These are phyloP conservation scores for Pseudopleuronectes americanus DNA, from an alignment of 2,797 vertebrate species.

Conservation along the genomic window DNA sequence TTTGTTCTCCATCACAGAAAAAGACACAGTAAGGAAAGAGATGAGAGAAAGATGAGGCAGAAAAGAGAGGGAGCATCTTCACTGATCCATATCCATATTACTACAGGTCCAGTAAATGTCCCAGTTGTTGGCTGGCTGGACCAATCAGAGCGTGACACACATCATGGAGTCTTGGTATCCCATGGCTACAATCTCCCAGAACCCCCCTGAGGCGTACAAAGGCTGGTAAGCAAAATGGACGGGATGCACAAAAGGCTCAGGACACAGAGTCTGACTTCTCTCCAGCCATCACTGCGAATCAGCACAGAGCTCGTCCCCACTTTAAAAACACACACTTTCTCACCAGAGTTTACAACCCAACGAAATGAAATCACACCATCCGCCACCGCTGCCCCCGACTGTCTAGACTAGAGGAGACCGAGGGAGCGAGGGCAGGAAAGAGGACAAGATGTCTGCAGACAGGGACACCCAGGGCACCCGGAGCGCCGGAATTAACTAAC, in stretches of 20 bases:
- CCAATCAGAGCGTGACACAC: slow-evolving; percentile 70
- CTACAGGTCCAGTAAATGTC: slow-evolving; percentile 45
- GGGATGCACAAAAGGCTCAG: slow-evolving; percentile 25
- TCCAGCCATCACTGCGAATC: slow-evolving; percentile 7
- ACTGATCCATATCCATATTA: slow-evolving; percentile 67
- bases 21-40: not conserved
- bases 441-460: slow-evolving; percentile 46
- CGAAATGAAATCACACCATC: slow-evolving; percentile 54
- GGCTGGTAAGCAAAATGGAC: slow-evolving; percentile 59
- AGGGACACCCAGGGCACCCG: slow-evolving; percentile 49
- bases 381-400: slow-evolving; percentile 15
- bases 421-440: slow-evolving; percentile 1
- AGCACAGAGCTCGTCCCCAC: slow-evolving; percentile 6
- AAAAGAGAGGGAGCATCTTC: slow-evolving; percentile 27
- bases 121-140: slow-evolving; percentile 43
- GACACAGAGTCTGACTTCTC: slow-evolving; percentile 17
- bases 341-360: not conserved
- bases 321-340: slow-evolving; percentile 15
- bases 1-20: slow-evolving; percentile 14
- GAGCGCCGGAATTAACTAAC: slow-evolving; percentile 24
- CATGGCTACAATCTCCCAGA: slow-evolving; percentile 68
- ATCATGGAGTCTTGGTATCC: slow-evolving; percentile 54
- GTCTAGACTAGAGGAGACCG: slow-evolving; percentile 53
- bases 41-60: slow-evolving; percentile 8
- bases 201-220: slow-evolving; percentile 12